Base-by-base conservation (phyloP, 2,888 invertebrate species). In the Nezara viridula region DNA sequence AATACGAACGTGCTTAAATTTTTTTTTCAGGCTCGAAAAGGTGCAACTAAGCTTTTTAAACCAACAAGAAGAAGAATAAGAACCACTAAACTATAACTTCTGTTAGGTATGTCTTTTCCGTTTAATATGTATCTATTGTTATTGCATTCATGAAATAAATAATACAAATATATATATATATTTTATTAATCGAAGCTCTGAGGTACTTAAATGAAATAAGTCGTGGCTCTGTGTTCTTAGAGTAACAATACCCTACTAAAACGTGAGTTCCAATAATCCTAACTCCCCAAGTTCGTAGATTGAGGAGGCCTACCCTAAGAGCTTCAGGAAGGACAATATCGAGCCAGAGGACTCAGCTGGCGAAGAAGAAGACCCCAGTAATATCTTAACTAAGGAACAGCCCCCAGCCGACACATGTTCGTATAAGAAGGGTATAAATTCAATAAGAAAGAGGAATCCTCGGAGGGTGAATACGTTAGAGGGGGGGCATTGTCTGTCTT, bases 341-440 rank as follows among this genome's bases (percentile, higher is more conserved):
- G 66, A 73, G 21, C 32, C 6, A 21, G 66, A 73, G 37, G 37
- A 32, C 66, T 73, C 66, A 73, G 66, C 32, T 73, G 66, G 66
- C 32, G 37, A 37, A 73, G 32, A 81, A 44, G 81, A 47, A 47
- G 44, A 47, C 44, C 86, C 86, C 32, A n/a, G 55, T 86, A 86
- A 86, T 86, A 86, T 86, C 86, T 86, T 86, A 86, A 86, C 86
- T 52, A 86, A 86, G 86, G n/a, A 24, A 86, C 60, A 55, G 50
- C 27, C 55, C 86, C 86, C 86, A 40, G n/a, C 86, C 86, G 55
- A 86, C 86, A 86, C 86, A 86, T 86, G 86, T 86, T 86, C 86
- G 52, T 86, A 86, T 86, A 86, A 86, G 52, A 86, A 86, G 86
- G 86, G 86, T 86, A 86, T 86, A 86, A 86, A 86, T 86, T 86